Evolutionary conservation across 53 echinoderm and acorn worm genomes (phyloP).

Genomic region (Mesocentrotus franciscanus): DNA sequence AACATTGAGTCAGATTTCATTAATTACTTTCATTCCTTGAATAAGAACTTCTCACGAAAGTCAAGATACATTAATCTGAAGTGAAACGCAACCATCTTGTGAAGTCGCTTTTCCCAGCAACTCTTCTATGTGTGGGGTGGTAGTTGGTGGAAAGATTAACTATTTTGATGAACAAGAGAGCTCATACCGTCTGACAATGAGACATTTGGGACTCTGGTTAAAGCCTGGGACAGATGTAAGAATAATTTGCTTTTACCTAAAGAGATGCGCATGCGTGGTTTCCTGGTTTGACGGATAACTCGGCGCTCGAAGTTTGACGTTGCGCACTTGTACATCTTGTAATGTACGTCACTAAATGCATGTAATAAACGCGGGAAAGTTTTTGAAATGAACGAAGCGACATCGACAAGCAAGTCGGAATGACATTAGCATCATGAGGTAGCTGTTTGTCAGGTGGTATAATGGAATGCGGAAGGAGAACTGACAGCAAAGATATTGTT

Average conservation of each 20-base stretch:
- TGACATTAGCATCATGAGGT: conserved; percentile 44
- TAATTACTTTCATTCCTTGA: neutral
- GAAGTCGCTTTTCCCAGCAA: neutral
- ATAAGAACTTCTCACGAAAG: neutral
- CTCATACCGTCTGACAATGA: neutral
- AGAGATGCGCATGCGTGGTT: conserved; percentile 18
- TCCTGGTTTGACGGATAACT: conserved; percentile 30
- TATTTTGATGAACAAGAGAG: conserved; percentile 14
- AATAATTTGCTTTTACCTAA: neutral
- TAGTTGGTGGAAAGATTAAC: conserved; percentile 44
- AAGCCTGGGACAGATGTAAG: neutral
- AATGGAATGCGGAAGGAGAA: conserved; percentile 27
- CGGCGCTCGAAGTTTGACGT: neutral
- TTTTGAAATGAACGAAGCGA: conserved; percentile 24
- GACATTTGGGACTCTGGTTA: conserved; percentile 34
- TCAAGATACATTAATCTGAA: neutral
- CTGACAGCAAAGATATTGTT: conserved; percentile 47
- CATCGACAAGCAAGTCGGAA: conserved; percentile 17
- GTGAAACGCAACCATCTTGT: neutral
- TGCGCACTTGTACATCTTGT: conserved; percentile 24
- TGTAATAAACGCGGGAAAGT: conserved; percentile 5
- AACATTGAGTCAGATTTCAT: neutral
- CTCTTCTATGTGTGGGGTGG: conserved; percentile 10
- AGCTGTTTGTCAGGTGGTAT: neutral
- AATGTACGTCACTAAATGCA: conserved; percentile 10